phyloP scores from a whole-genome alignment of 2,797 vertebrate species.

The Gallinago solitaria region DNA sequence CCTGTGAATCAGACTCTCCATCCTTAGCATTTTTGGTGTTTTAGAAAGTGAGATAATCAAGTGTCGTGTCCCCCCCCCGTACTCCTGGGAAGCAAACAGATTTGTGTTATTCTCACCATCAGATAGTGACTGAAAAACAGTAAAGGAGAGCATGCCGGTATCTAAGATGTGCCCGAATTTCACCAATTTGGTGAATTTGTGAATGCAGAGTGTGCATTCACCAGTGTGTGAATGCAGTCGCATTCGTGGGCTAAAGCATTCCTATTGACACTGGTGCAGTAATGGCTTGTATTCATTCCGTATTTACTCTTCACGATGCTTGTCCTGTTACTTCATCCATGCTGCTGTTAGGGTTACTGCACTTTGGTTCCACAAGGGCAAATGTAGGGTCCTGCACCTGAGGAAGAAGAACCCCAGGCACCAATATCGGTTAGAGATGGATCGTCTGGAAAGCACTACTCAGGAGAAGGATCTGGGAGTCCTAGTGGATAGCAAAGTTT shows the following conservation, averaged over 20 bases:
- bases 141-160: not conserved
- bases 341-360: not conserved
- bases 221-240: not conserved
- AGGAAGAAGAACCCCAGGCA: no score
- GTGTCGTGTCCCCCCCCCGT: no score
- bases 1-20: not conserved
- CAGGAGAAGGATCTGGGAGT: no score
- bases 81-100: not conserved
- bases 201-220: no score
- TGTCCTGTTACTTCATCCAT: not conserved
- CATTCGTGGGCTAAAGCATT: fast-evolving
- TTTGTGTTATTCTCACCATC: not conserved
- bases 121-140: not conserved
- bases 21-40: not conserved
- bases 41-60: not conserved
- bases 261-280: not conserved
- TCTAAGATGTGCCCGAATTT: not conserved
- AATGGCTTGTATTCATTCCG: not conserved
- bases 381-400: no score
- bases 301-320: not conserved
- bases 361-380: no score
- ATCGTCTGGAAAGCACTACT: no score
- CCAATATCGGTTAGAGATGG: no score
- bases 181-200: not conserved
- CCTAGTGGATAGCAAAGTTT: no score